These are phyloP conservation scores for Asbolus verrucosus DNA, from an alignment of 1,140 invertebrate species.

Conservation along the genomic window DNA sequence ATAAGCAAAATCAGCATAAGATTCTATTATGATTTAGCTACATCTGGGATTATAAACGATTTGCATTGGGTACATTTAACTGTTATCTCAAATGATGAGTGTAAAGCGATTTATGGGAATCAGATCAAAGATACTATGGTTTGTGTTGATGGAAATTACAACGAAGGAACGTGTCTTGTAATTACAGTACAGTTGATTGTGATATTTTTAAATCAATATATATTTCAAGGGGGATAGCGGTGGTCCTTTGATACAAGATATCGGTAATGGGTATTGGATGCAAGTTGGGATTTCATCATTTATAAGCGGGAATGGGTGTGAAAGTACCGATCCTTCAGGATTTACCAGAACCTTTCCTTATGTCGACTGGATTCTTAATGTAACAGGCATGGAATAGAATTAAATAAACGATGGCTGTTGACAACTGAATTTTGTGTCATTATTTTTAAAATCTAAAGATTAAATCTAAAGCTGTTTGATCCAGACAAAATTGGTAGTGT, in stretches of 20 bases:
- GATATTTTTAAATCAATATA: background rate
- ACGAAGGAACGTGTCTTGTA: slow-evolving; percentile 13
- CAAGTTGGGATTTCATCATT: slow-evolving; percentile 1
- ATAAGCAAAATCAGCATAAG: too few relatives aligned
- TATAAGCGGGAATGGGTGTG: slow-evolving; percentile 10
- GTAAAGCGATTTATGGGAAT: background rate
- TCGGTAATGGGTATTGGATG: background rate
- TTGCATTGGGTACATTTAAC: background rate
- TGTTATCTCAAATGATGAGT: background rate
- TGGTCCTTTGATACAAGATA: background rate
- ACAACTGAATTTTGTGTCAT: background rate
- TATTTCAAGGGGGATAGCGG: slow-evolving; percentile 9
- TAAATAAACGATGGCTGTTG: background rate
- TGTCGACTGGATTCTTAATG: background rate
- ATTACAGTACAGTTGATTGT: background rate
- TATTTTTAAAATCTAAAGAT: too few relatives aligned
- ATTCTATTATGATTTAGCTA: too few relatives aligned
- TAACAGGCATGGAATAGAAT: background rate
- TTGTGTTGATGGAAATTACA: slow-evolving; percentile 18
- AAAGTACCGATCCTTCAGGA: slow-evolving; percentile 21
- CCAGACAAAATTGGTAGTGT: too few relatives aligned
- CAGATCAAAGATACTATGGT: slow-evolving; percentile 11
- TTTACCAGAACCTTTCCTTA: slow-evolving; percentile 7
- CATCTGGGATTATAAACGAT: background rate
- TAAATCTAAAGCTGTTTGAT: too few relatives aligned